These are phyloP conservation scores for Steromphala cineraria DNA, from an alignment of 2,888 invertebrate species.

Conservation along the genomic window DNA sequence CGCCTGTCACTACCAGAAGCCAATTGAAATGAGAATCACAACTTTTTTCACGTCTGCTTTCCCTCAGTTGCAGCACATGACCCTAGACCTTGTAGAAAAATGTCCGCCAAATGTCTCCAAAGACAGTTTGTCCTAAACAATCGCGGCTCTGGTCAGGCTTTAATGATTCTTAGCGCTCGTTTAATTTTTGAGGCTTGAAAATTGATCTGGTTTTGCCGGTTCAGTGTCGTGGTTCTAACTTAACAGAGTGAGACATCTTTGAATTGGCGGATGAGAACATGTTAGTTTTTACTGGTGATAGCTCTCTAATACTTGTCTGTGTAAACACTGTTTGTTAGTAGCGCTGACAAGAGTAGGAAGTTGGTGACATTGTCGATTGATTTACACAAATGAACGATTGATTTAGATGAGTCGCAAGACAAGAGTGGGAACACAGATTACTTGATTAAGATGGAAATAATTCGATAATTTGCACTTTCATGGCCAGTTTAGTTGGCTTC, in stretches of 20 bases:
- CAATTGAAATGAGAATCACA: background rate
- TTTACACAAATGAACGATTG: slow-evolving; percentile 3
- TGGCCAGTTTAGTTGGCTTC: background rate
- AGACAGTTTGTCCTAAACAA: slow-evolving; percentile 11
- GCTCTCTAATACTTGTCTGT: background rate
- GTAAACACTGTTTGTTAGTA: slow-evolving; percentile 7
- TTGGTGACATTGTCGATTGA: background rate
- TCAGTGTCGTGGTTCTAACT: background rate
- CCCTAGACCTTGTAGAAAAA: background rate
- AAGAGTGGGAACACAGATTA: background rate
- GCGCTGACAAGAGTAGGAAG: background rate
- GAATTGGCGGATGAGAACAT: background rate
- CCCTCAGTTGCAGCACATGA: background rate
- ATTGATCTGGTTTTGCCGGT: background rate
- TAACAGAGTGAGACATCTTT: background rate
- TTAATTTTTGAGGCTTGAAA: background rate
- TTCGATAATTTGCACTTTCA: background rate
- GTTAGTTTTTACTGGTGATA: background rate
- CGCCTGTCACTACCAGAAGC: background rate
- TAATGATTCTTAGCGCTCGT: background rate
- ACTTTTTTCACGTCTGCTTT: background rate
- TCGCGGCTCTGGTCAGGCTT: background rate
- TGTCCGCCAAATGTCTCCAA: slow-evolving; percentile 3
- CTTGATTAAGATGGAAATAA: slow-evolving; percentile 11
- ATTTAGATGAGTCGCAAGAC: background rate